These are phyloP conservation scores for Busseola fusca DNA, from an alignment of 2,888 invertebrate species.

Conservation along the genomic window DNA sequence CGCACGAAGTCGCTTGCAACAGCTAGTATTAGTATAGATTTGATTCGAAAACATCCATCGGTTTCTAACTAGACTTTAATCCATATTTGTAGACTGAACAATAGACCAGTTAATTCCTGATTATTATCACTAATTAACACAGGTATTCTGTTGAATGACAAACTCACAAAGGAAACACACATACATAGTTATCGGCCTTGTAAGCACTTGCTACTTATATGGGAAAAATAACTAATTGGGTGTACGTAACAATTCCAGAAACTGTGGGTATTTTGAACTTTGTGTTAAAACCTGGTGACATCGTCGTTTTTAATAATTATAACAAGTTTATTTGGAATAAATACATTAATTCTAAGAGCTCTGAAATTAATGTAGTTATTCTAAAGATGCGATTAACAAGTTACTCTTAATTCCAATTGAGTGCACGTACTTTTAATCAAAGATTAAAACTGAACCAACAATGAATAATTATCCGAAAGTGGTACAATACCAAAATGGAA, in stretches of 20 bases:
- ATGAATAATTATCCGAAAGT: conserved; percentile 47
- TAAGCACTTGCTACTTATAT: not conserved
- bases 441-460: conserved; percentile 33
- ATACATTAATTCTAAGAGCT: too few species aligned
- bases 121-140: not conserved
- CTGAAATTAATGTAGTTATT: not conserved
- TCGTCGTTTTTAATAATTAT: not conserved
- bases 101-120: not conserved
- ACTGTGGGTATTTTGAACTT: not conserved
- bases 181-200: not conserved
- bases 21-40: too few species aligned
- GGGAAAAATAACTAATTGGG: not conserved
- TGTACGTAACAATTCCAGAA: conserved; percentile 7
- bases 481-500: conserved; percentile 39
- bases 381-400: conserved; percentile 1
- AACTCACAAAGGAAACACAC: not conserved
- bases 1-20: too few species aligned
- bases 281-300: not conserved
- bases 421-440: conserved; percentile 34
- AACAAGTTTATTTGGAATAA: not conserved
- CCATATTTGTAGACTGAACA: conserved; percentile 4
- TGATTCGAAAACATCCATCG: too few species aligned
- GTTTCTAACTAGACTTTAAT: too few species aligned
- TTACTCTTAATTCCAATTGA: conserved; percentile 20
- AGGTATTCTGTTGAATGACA: not conserved